Conservation (phyloP, 2,888 invertebrate species). For the Baronia brevicornis region DNA sequence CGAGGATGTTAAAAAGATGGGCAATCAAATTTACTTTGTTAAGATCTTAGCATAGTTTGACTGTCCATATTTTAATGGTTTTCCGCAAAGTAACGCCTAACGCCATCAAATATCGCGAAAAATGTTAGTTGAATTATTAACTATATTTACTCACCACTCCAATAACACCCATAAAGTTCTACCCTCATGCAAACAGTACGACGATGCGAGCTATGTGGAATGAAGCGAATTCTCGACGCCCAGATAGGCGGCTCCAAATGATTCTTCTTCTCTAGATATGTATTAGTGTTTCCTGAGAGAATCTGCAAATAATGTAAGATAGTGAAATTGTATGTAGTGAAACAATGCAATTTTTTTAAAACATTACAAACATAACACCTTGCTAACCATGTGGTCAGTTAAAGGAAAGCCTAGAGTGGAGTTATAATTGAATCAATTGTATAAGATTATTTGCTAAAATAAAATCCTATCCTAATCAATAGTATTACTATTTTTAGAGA, state of each 20-base stretch:
- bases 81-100: no score
- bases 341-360: no score
- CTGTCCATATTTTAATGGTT: no score
- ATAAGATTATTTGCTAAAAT: no score
- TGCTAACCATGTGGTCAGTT: conserved; percentile 10
- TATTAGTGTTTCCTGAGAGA: conserved; percentile 88
- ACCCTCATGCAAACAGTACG: conserved; percentile 94
- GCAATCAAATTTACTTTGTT: no score
- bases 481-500: no score
- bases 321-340: no score
- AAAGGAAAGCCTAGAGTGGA: no score
- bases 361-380: conserved; percentile 14
- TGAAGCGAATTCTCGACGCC: conserved; percentile 88
- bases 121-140: background rate
- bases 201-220: conserved; percentile 88
- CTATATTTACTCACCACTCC: conserved; percentile 78
- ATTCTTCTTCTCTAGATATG: conserved; percentile 87
- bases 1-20: no score
- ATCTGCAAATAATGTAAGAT: conserved; percentile 75
- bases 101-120: conserved; percentile 7
- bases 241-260: conserved; percentile 88
- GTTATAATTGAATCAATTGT: no score
- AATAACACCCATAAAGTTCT: conserved; percentile 91
- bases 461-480: no score
- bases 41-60: no score